Conservation (phyloP, 1,140 invertebrate genomes). For the Drosophila gunungcola region DNA sequence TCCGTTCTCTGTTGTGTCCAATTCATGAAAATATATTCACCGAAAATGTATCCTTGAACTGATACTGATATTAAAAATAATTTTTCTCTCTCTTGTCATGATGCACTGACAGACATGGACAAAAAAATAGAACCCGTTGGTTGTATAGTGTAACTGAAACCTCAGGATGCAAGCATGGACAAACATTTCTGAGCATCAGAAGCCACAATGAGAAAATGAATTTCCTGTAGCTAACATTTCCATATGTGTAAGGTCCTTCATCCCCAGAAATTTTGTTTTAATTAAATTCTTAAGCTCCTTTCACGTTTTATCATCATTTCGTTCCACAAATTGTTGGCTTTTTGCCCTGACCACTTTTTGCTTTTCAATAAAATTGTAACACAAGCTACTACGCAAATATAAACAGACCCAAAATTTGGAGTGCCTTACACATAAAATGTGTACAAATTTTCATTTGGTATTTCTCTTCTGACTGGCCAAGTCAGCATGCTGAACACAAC, state of each 20-base stretch:
- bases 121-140: neutral
- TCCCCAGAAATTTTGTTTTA: conserved; percentile 47
- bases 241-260: conserved; percentile 4
- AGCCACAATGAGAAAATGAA: conserved; percentile 1
- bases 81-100: neutral
- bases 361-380: conserved; percentile 61
- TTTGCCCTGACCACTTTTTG: conserved; percentile 43
- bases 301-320: neutral
- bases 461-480: conserved; percentile 41
- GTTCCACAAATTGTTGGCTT: conserved; percentile 28
- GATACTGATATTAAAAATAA: neutral
- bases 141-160: neutral
- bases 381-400: conserved; percentile 33
- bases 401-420: conserved; percentile 9
- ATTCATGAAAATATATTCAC: too few species aligned
- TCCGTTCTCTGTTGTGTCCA: too few species aligned
- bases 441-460: conserved; percentile 42
- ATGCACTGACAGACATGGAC: too few species aligned
- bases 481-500: conserved; percentile 34
- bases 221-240: conserved; percentile 3
- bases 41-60: too few species aligned
- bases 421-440: conserved; percentile 25
- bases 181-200: neutral
- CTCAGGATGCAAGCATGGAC: conserved; percentile 2
- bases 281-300: conserved; percentile 50